Evolutionary conservation across 1,140 invertebrate species (phyloP), one percentile per base, ranked within the genome.

Genomic region (Halesus radiatus): DNA sequence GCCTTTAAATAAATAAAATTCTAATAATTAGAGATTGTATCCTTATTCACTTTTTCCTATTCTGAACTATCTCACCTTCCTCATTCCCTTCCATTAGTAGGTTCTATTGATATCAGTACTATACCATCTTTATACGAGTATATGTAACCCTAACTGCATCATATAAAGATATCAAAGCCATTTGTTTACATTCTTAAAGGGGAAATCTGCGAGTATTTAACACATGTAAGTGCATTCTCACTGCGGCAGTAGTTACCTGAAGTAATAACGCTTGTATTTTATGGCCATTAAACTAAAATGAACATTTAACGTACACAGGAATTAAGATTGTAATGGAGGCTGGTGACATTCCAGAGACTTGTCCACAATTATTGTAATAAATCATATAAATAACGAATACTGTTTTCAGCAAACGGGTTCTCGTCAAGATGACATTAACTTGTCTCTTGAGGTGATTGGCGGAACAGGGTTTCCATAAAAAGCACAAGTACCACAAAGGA

Each of bases 401-500:
- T 54, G 18, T 50, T 72, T 20, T 72, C 68, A 16, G 37, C 7
- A 53, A 72, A 72, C 68, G 26, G 53, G 68, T 72, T 72, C 1
- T 68, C 68, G 45, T 22, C 68, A 72, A 53, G 68, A 72, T 72
- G 68, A 52, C 50, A 72, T 53, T 72, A 70, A 13, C n/a, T 56
- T 56, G 23, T 60, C 23, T 22, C 22, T 15, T 60, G n/a, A 18
- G n/a, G n/a, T 56, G 13, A 23, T 26, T 20, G 20, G 58, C 58
- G 23, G 58, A 60, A 13, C 37, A 45, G 37, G 37, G 37, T 45
- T 13, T 45, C 37, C 37, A 45, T 8, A 13, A 37, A 45, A 13
- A 45, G 37, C 13, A 45, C 10, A 45, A 45, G 10, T 7, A 45
- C 37, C 37, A 45, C 8, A 45, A 45, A 45, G 5, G n/a, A n/a